phyloP scores from a whole-genome alignment of 2,113 vertebrate genomes.

The Rousettus leschenaultii region DNA sequence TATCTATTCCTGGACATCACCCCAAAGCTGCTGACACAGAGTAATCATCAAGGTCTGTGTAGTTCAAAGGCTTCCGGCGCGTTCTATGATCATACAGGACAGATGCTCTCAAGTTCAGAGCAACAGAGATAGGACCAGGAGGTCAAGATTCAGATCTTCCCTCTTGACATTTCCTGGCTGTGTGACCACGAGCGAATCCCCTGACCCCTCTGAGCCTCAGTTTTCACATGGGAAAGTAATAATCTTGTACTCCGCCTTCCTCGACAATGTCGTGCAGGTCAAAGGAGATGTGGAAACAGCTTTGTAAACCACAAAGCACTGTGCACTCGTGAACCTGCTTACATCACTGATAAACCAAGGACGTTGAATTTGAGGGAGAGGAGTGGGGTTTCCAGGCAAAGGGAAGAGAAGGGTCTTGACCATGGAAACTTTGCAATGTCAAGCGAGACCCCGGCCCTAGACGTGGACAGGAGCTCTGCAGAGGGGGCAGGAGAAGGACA shows the following conservation, averaged over 20 bases:
- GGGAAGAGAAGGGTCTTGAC: background rate
- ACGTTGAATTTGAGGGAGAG: accelerated
- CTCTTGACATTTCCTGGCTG: background rate
- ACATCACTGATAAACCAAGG: background rate
- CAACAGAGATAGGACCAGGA: background rate
- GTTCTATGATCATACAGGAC: background rate
- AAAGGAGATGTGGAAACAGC: background rate
- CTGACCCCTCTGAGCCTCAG: background rate
- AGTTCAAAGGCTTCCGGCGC: background rate
- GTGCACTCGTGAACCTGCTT: background rate
- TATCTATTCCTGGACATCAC: background rate
- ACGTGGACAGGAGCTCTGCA: background rate
- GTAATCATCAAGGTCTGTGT: background rate
- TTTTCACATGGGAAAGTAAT: background rate
- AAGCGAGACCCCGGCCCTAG: background rate
- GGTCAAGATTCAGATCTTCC: background rate
- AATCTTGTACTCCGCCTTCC: background rate
- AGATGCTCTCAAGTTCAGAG: background rate
- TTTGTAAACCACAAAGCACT: background rate
- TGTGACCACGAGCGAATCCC: background rate
- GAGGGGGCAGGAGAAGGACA: background rate
- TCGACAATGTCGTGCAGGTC: background rate
- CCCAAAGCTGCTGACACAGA: too few relatives aligned
- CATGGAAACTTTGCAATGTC: background rate
- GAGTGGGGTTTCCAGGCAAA: background rate